These are phyloP conservation scores for Pipra filicauda DNA, from an alignment of 2,113 vertebrate species.

Conservation along the genomic window DNA sequence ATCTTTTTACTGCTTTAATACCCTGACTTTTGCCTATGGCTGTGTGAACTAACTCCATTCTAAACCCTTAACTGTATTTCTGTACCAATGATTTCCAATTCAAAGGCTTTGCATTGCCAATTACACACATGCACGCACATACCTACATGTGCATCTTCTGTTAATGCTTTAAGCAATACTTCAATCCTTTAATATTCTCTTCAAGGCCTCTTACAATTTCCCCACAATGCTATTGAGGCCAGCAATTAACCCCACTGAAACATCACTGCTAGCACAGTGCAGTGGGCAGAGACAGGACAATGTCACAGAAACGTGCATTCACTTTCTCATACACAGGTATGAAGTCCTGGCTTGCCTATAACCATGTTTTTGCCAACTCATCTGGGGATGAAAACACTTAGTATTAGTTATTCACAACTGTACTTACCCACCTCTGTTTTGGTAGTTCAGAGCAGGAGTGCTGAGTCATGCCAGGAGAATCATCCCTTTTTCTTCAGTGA, in stretches of 20 bases:
- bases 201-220: neutral
- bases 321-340: fast-evolving
- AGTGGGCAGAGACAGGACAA: neutral
- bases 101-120: neutral
- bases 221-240: neutral
- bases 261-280: neutral
- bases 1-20: neutral
- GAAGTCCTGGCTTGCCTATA: neutral
- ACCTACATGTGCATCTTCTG: neutral
- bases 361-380: neutral
- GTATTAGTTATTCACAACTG: neutral
- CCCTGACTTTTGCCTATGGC: neutral
- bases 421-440: neutral
- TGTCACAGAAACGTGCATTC: neutral
- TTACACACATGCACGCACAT: neutral
- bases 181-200: neutral
- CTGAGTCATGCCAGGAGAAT: neutral
- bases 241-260: neutral
- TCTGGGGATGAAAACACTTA: neutral
- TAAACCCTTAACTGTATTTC: neutral
- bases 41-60: neutral
- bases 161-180: neutral
- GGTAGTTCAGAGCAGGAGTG: neutral
- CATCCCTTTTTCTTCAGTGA: neutral
- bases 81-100: constrained; percentile 21